phyloP scores from a whole-genome alignment of 2,797 vertebrate species.

The Gallinago stenura region DNA sequence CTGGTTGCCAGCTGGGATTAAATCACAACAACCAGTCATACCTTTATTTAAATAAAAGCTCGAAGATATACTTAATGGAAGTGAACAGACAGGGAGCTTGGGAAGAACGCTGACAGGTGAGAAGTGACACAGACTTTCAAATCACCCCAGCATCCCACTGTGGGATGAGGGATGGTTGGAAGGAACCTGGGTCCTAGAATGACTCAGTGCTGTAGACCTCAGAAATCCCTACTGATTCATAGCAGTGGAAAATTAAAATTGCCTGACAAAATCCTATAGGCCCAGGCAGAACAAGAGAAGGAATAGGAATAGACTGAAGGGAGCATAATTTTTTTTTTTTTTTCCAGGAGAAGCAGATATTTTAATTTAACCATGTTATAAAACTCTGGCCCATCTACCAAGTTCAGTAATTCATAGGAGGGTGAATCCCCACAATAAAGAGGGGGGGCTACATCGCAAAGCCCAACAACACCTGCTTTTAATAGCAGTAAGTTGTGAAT shows the following conservation, averaged over 20 bases:
- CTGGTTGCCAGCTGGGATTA: background rate
- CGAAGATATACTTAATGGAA: background rate
- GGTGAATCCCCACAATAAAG: background rate
- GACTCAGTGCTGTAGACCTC: background rate
- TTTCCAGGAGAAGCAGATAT: background rate
- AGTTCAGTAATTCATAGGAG: background rate
- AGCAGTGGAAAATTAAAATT: background rate
- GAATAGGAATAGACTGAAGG: background rate
- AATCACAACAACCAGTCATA: background rate
- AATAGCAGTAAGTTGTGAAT: background rate
- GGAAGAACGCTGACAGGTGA: background rate
- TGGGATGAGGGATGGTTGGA: background rate
- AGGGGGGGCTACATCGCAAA: background rate
- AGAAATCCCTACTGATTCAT: background rate
- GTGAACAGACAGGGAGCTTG: background rate
- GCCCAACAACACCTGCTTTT: background rate
- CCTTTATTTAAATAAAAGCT: background rate
- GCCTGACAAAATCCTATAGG: background rate
- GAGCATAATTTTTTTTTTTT: background rate
- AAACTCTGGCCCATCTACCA: background rate
- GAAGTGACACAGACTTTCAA: background rate
- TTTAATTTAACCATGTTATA: background rate
- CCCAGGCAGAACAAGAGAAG: background rate
- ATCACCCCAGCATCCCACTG: background rate
- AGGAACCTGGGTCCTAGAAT: background rate